phyloP scores from a whole-genome alignment of 2,888 invertebrate species.

The Cyrtodaria siliqua region DNA sequence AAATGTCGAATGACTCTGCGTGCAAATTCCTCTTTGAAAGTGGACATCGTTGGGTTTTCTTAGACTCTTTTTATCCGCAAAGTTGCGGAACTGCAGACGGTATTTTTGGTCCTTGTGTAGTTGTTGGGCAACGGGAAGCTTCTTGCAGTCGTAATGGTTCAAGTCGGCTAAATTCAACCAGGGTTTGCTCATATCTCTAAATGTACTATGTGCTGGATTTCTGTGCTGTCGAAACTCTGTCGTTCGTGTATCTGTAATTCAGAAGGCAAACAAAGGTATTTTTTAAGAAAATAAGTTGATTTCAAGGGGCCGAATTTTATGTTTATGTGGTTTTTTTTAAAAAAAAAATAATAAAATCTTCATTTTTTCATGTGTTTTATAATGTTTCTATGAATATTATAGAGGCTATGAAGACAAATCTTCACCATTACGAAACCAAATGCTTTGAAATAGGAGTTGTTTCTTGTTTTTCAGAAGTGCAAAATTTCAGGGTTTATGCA shows the following conservation, averaged over 20 bases:
- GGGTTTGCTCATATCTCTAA: slow-evolving; percentile 29
- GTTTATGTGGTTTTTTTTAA: too few species aligned
- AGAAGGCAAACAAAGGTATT: neutral
- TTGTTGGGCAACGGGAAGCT: slow-evolving; percentile 52
- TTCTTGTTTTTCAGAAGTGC: too few species aligned
- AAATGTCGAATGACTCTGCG: slow-evolving; percentile 45
- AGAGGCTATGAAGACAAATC: too few species aligned
- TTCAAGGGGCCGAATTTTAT: too few species aligned
- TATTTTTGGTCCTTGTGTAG: slow-evolving; percentile 48
- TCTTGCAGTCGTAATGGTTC: slow-evolving; percentile 38
- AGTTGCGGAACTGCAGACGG: slow-evolving; percentile 50
- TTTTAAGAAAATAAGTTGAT: too few species aligned
- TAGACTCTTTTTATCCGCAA: slow-evolving; percentile 40
- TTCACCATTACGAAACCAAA: too few species aligned
- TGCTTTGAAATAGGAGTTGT: too few species aligned
- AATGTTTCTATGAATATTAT: too few species aligned
- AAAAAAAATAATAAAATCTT: too few species aligned
- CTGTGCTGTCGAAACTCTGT: slow-evolving; percentile 37
- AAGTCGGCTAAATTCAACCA: slow-evolving; percentile 63
- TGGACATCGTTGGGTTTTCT: slow-evolving; percentile 9
- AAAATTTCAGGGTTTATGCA: too few species aligned
- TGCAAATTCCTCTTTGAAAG: slow-evolving; percentile 32
- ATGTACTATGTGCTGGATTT: slow-evolving; percentile 47
- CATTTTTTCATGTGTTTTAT: too few species aligned
- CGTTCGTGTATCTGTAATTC: slow-evolving; percentile 32